Percentiles rank a stretch among this genome's conserved stretches.
phyloP scores from a whole-genome alignment of 2,113 vertebrate species.

The Pimephales promelas region DNA sequence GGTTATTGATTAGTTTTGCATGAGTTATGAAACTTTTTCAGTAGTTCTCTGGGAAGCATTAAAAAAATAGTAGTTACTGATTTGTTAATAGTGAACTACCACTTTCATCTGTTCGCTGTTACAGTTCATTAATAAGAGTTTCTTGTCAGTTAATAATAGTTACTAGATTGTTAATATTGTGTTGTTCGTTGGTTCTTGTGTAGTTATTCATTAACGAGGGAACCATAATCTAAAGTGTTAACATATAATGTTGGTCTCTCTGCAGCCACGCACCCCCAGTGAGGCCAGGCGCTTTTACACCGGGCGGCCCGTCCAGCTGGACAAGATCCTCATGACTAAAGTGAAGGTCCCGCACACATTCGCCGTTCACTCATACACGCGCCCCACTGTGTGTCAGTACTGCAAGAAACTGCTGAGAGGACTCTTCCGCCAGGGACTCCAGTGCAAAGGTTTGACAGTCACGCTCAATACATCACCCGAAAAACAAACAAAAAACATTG shows the following conservation, averaged over 20 bases:
- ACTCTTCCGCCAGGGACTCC: slow-evolving; percentile 87
- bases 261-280: slow-evolving; percentile 74
- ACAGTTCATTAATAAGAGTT: too few relatives aligned
- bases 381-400: slow-evolving; percentile 89
- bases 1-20: too few relatives aligned
- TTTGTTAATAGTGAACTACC: too few relatives aligned
- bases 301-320: slow-evolving; percentile 85
- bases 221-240: too few relatives aligned
- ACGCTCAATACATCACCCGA: neutral
- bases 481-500: neutral
- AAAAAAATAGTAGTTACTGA: too few relatives aligned
- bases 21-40: too few relatives aligned
- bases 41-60: too few relatives aligned
- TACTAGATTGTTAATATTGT: too few relatives aligned
- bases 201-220: too few relatives aligned
- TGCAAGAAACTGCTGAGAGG: slow-evolving; percentile 89
- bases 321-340: slow-evolving; percentile 88
- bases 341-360: slow-evolving; percentile 93
- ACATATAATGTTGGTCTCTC: neutral
- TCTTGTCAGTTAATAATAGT: too few relatives aligned
- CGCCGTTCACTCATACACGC: slow-evolving; percentile 87
- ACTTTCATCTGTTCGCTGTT: too few relatives aligned
- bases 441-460: slow-evolving; percentile 84
- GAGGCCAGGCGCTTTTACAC: slow-evolving; percentile 85
- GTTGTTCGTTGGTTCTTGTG: too few relatives aligned